These are phyloP conservation scores for Scaptomyza flava DNA, from an alignment of 2,888 invertebrate species.

Conservation along the genomic window DNA sequence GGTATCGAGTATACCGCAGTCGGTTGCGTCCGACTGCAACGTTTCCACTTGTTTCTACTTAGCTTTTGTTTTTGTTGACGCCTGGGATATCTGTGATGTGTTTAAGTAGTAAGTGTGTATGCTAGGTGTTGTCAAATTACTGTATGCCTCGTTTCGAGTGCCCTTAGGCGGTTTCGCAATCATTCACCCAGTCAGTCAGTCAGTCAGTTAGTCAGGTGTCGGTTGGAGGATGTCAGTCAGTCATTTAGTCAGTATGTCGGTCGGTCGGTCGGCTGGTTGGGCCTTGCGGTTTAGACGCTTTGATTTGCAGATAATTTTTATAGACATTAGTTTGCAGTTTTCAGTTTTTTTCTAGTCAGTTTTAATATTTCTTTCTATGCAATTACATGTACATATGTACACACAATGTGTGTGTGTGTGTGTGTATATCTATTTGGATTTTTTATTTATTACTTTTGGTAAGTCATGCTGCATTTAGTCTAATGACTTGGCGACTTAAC, in stretches of 20 bases:
- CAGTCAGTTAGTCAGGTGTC: slow-evolving; percentile 6
- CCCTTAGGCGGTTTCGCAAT: slow-evolving; percentile 76
- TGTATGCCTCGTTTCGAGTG: slow-evolving; percentile 56
- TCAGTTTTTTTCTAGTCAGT: slow-evolving; percentile 30
- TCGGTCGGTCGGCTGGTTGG: slow-evolving; percentile 16
- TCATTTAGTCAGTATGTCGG: slow-evolving; percentile 23
- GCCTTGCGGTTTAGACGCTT: slow-evolving; percentile 60
- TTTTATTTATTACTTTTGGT: slow-evolving; percentile 49
- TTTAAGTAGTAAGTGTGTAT: slow-evolving; percentile 9
- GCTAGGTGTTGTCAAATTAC: slow-evolving; percentile 43
- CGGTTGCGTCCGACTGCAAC: no score
- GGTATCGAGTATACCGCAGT: no score
- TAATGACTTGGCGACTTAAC: slow-evolving; percentile 70
- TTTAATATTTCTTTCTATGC: slow-evolving; percentile 61
- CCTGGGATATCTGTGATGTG: slow-evolving; percentile 28
- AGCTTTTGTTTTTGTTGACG: slow-evolving; percentile 3
- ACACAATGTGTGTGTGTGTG: slow-evolving; percentile 9
- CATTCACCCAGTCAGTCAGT: slow-evolving; percentile 39
- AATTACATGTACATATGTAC: slow-evolving; percentile 28
- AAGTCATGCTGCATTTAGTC: slow-evolving; percentile 74
- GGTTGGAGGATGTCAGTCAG: slow-evolving; percentile 11
- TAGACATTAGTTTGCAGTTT: slow-evolving; percentile 76
- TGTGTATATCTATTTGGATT: slow-evolving; percentile 2
- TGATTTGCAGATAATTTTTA: slow-evolving; percentile 76
- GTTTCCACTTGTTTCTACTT: background rate